Evolutionary conservation across 2,888 invertebrate genomes (phyloP).

Genomic region (Aplocera efformata): DNA sequence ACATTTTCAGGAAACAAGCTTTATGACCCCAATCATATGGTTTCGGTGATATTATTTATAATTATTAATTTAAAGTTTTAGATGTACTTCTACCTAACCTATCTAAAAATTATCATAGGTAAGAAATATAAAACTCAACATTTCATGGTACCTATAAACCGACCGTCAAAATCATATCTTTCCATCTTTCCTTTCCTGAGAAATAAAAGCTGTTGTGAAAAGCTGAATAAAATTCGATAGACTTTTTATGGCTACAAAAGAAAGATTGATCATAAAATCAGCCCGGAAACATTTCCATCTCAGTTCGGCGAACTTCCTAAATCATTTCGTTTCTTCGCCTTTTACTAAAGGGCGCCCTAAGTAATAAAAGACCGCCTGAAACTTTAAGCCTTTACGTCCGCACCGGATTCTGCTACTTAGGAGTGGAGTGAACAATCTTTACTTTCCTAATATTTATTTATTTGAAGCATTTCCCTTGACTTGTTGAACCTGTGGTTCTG

Average conservation of each 20-base stretch:
- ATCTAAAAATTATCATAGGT: too few species aligned
- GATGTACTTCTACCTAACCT: too few species aligned
- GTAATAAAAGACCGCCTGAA: constrained; percentile 4
- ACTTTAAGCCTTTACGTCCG: constrained; percentile 1
- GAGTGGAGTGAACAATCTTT: constrained; percentile 19
- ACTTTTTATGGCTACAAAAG: constrained; percentile 2
- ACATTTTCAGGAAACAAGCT: too few species aligned
- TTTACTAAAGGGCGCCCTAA: neutral
- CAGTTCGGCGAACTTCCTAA: constrained; percentile 2
- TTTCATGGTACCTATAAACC: too few species aligned
- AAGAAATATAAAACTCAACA: too few species aligned
- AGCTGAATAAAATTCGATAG: neutral
- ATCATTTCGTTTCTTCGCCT: constrained; percentile 5
- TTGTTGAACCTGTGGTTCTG: too few species aligned
- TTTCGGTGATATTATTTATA: too few species aligned
- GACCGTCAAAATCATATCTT: too few species aligned
- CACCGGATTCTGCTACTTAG: constrained; percentile 1
- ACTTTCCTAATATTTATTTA: constrained; percentile 27
- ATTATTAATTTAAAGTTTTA: too few species aligned
- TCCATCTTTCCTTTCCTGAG: too few species aligned
- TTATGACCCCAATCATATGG: too few species aligned
- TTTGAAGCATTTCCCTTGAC: constrained; percentile 15
- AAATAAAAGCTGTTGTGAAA: neutral
- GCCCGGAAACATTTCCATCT: constrained; percentile 12
- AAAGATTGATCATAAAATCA: constrained; percentile 15